Evolutionary conservation across 2,888 invertebrate species (phyloP), one percentile per base, ranked within the genome.

Genomic region (Pristionchus japonicus): DNA sequence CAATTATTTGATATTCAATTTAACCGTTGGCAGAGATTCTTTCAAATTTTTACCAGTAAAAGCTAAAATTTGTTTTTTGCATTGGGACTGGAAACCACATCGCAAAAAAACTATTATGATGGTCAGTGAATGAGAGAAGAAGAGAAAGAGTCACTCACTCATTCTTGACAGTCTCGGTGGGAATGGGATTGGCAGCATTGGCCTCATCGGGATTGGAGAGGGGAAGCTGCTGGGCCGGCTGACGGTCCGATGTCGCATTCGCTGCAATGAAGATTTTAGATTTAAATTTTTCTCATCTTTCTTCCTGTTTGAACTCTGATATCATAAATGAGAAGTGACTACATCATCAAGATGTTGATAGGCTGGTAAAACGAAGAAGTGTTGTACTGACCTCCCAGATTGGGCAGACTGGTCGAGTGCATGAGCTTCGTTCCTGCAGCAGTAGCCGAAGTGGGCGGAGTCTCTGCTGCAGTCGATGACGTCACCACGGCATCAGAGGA

Each of bases 401-500:
- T 83, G 61, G 88, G 67, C 31, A 70, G 31, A 1, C 57, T 34
- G 27, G 20, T 64, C 31, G 86, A 87, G 74, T 64, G 86, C 23
- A 17, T 27, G 17, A 86, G 86, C 13, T n/a, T 40, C 17, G 23
- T 27, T 13, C 17, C 47, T 23, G 47, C 31, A 47, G 67, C 11
- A 4, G 31, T 20, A n/a, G 31, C 31, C 11, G 61, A 37, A 37
- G 23, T 47, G 40, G 43, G 37, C n/a, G 57, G 37, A 47, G 34
- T 84, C 61, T 84, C 43, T 57, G 57, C 84, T 34, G 37, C 47
- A 3, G 82, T 27, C 34, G 86, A 86, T 67, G 86, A 86, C 43
- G 86, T 86, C 67, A 86, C 86, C 17, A 67, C 47, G 13, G 86
- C 86, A 9, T 86, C 86, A 1, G 86, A 86, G 17, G 86, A 86